Evolutionary conservation across 1,140 invertebrate species (phyloP).

Genomic region (Aricia agestis): DNA sequence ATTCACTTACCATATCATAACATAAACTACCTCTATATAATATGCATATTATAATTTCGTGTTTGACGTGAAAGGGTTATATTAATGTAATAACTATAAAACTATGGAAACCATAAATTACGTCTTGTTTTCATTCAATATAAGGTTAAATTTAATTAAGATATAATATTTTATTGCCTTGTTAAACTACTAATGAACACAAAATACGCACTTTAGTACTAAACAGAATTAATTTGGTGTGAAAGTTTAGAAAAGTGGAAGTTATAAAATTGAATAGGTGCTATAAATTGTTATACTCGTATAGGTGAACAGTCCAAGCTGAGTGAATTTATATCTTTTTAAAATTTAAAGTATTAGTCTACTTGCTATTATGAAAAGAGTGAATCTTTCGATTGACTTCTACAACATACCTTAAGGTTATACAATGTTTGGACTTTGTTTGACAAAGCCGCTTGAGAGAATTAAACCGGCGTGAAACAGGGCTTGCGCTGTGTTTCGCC

Average conservation of each 20-base stretch:
- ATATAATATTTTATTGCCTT: background rate
- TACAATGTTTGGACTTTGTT: too few species aligned
- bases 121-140: background rate
- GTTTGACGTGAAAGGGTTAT: background rate
- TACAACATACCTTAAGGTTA: too few species aligned
- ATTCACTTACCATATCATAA: background rate
- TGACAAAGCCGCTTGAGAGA: too few species aligned
- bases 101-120: background rate
- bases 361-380: too few species aligned
- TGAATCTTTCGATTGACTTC: too few species aligned
- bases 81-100: background rate
- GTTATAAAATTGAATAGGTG: background rate
- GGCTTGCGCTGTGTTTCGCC: too few species aligned
- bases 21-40: conserved; percentile 4
- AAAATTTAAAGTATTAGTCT: too few species aligned
- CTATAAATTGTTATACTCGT: background rate
- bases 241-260: conserved; percentile 1
- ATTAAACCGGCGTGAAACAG: too few species aligned
- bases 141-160: background rate
- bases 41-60: conserved; percentile 9
- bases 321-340: too few species aligned
- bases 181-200: background rate
- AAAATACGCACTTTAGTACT: background rate
- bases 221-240: background rate
- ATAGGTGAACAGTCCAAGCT: background rate